Evolutionary conservation across 2,113 vertebrate species (phyloP).

Genomic region (Macquaria australasica): DNA sequence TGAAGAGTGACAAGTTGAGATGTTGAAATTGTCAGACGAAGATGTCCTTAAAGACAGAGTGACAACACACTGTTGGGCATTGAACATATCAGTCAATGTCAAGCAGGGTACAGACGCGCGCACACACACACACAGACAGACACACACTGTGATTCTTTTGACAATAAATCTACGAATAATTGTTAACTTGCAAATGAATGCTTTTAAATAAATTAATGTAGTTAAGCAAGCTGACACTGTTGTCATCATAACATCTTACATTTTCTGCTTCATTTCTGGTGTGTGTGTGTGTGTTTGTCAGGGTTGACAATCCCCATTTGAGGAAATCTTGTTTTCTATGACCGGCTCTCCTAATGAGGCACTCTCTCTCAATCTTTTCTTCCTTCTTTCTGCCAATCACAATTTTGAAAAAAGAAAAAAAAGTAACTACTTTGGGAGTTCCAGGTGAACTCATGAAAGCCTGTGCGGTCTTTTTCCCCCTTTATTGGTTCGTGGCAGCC

Average conservation of each 20-base stretch:
- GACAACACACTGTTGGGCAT: constrained; percentile 11
- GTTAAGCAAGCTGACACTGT: neutral
- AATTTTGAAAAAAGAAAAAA: neutral
- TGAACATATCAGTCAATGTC: constrained; percentile 8
- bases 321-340: neutral
- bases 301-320: neutral
- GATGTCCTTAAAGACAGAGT: constrained; percentile 20
- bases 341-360: neutral
- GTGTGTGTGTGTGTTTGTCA: neutral
- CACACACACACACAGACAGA: neutral
- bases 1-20: constrained; percentile 7
- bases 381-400: neutral
- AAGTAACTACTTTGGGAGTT: too few species aligned
- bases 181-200: neutral
- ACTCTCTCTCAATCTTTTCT: neutral
- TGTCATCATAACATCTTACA: neutral
- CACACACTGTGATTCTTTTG: neutral
- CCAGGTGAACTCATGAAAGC: too few species aligned
- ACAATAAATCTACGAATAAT: neutral
- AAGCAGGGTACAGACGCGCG: neutral
- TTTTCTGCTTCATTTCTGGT: neutral
- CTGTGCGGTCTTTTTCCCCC: too few species aligned
- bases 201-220: neutral
- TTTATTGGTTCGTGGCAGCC: too few species aligned
- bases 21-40: constrained; percentile 10